A percentile compares a stretch with the other conserved stretches of the same genome.
Evolutionary conservation across 2,888 invertebrate genomes (phyloP).

Genomic region (Silvanus unidentatus): DNA sequence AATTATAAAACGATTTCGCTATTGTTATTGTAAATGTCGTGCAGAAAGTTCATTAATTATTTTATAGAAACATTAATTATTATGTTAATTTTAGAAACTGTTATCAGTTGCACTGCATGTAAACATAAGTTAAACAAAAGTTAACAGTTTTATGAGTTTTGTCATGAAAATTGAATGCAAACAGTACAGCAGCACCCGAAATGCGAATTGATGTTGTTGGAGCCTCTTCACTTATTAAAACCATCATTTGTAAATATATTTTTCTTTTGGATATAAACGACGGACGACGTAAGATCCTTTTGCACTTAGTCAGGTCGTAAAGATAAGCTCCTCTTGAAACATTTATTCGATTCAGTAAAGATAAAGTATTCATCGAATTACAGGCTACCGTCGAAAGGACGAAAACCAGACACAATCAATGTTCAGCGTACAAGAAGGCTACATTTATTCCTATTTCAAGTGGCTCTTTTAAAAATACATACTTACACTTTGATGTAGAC

Average conservation of each 20-base stretch:
- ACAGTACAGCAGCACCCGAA: too few relatives aligned
- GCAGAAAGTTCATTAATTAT: too few relatives aligned
- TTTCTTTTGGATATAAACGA: not conserved
- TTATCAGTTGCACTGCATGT: too few relatives aligned
- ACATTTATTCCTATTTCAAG: constrained; percentile 13
- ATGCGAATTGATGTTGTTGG: too few relatives aligned
- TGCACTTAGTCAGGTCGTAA: constrained; percentile 37
- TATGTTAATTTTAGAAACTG: too few relatives aligned
- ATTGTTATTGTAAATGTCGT: too few relatives aligned
- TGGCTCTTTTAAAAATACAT: not conserved
- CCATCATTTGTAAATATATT: constrained; percentile 25
- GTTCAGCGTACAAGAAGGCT: not conserved
- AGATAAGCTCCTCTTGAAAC: constrained; percentile 35
- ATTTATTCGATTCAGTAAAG: constrained; percentile 36
- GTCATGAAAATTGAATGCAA: too few relatives aligned
- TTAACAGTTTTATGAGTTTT: too few relatives aligned
- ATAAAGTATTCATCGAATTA: constrained; percentile 41
- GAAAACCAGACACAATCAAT: constrained; percentile 29
- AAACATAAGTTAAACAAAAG: too few relatives aligned
- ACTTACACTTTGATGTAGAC: not conserved
- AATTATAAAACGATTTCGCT: too few relatives aligned
- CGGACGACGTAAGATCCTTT: constrained; percentile 32
- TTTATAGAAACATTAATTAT: too few relatives aligned
- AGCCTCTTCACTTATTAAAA: too few relatives aligned
- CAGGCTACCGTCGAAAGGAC: constrained; percentile 31